Conservation (phyloP, 2,888 invertebrate species). For the Zygothrica quintamaculata region DNA sequence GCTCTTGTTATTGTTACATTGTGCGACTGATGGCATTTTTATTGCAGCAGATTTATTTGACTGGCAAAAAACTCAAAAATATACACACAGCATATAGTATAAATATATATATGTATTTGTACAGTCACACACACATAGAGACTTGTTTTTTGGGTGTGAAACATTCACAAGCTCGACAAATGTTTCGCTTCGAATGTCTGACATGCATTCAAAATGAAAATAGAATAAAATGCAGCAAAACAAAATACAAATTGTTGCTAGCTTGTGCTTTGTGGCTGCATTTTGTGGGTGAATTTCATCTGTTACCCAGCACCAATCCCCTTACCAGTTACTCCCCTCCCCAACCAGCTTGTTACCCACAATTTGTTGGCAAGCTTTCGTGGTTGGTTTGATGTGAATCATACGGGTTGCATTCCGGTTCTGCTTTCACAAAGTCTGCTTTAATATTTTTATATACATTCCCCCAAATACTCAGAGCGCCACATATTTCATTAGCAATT, state of each 20-base stretch:
- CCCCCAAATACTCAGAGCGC: slow-evolving; percentile 5
- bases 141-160: slow-evolving; percentile 33
- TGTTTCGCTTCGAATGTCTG: slow-evolving; percentile 39
- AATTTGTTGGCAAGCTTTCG: slow-evolving; percentile 52
- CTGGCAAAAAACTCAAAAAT: slow-evolving; percentile 40
- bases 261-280: slow-evolving; percentile 55
- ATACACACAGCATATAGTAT: slow-evolving; percentile 9
- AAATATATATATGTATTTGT: slow-evolving; percentile 12
- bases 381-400: slow-evolving; percentile 49
- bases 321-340: too few species aligned
- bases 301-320: background rate
- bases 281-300: slow-evolving; percentile 41
- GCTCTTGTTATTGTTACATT: slow-evolving; percentile 59
- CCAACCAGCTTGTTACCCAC: background rate
- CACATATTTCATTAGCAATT: slow-evolving; percentile 9
- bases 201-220: slow-evolving; percentile 52
- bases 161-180: slow-evolving; percentile 54
- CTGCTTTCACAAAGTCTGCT: slow-evolving; percentile 9
- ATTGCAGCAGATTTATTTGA: slow-evolving; percentile 70
- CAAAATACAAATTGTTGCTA: slow-evolving; percentile 60
- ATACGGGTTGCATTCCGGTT: slow-evolving; percentile 31
- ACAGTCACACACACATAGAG: slow-evolving; percentile 12
- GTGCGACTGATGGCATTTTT: slow-evolving; percentile 71
- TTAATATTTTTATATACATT: background rate
- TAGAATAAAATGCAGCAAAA: slow-evolving; percentile 67